A percentile compares a stretch with the other conserved stretches of the same genome.
Evolutionary conservation across 2,113 vertebrate genomes (phyloP).

Genomic region (Charina bottae): DNA sequence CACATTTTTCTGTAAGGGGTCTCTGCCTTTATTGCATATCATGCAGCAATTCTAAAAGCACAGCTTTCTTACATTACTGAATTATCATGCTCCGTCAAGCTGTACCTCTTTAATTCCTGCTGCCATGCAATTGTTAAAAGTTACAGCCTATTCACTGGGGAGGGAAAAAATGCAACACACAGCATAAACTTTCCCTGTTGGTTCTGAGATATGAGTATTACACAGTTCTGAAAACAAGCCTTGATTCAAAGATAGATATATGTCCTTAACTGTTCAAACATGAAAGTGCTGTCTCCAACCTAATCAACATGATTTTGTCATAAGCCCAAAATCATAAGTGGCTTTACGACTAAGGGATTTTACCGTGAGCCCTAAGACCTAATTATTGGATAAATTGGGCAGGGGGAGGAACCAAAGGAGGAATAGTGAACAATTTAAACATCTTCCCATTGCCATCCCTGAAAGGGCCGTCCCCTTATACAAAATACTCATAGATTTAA

Average conservation of each 20-base stretch:
- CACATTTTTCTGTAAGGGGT: neutral
- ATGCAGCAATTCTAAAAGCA: neutral
- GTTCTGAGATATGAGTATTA: neutral
- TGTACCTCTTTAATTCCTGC: neutral
- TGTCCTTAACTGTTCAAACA: fast-evolving
- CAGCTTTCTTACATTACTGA: neutral
- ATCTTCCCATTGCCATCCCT: neutral
- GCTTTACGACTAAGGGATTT: conserved; percentile 23
- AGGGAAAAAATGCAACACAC: neutral
- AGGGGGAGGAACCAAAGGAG: neutral
- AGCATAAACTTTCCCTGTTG: neutral
- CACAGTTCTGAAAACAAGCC: neutral
- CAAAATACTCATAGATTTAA: neutral
- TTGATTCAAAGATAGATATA: neutral
- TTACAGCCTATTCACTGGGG: neutral
- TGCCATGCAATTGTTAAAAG: neutral
- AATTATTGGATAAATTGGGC: conserved; percentile 4
- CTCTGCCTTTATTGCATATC: neutral
- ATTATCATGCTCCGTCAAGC: neutral
- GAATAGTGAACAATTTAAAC: conserved; percentile 8
- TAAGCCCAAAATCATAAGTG: neutral
- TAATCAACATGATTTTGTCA: neutral
- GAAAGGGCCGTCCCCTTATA: neutral
- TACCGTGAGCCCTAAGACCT: neutral
- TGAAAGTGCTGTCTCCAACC: neutral